Percentiles rank a stretch among this genome's conserved stretches.
Evolutionary conservation across 2,888 invertebrate genomes (phyloP).

Genomic region (Thecophora atra): DNA sequence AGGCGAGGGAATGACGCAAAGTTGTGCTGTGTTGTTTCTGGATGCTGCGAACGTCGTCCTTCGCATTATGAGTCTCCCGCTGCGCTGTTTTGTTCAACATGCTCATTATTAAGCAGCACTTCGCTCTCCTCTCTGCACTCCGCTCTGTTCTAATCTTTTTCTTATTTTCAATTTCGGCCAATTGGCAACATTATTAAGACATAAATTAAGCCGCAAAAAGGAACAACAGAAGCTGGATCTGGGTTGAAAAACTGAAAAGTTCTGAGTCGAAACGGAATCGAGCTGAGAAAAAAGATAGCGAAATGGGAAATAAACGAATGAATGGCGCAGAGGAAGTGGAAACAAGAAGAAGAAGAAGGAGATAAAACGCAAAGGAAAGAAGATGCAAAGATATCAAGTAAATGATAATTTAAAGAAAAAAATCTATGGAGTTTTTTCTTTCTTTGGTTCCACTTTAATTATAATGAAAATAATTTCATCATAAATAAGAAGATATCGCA

Average conservation of each 20-base stretch:
- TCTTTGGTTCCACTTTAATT: too few species aligned
- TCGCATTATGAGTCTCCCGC: constrained; percentile 21
- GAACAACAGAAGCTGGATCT: not conserved
- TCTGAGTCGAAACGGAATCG: not conserved
- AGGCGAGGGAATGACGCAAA: not conserved
- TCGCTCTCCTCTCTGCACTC: constrained; percentile 21
- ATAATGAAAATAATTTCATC: too few species aligned
- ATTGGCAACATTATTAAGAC: constrained; percentile 44
- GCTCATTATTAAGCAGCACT: constrained; percentile 1
- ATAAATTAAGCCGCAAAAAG: constrained; percentile 37
- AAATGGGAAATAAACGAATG: too few species aligned
- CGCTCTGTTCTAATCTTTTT: constrained; percentile 37
- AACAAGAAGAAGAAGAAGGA: not conserved
- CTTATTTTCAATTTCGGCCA: constrained; percentile 37
- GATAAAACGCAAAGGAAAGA: not conserved
- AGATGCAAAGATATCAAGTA: not conserved
- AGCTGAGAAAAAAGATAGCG: too few species aligned
- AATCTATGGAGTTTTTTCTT: too few species aligned
- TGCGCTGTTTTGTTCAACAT: constrained; percentile 30
- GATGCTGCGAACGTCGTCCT: not conserved
- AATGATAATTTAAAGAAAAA: too few species aligned
- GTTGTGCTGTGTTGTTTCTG: not conserved
- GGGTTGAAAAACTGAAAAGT: not conserved
- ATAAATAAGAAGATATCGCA: too few species aligned
- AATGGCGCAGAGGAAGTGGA: not conserved